Evolutionary conservation across 2,113 vertebrate species (phyloP), one percentile per base, ranked within the genome.

Genomic region (Hepsetus odoe): DNA sequence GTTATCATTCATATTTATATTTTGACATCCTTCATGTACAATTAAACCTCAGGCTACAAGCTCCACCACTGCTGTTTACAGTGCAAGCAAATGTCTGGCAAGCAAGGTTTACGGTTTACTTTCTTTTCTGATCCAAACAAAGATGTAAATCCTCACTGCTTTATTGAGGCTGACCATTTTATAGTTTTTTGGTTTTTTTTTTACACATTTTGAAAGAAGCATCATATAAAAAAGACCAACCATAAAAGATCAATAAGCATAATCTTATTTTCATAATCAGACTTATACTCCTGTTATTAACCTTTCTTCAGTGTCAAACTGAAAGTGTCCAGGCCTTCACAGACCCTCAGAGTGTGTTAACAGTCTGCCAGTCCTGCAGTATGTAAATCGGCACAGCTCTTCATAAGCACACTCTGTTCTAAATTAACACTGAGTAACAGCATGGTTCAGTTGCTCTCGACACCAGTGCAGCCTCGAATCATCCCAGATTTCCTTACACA

Each of bases 391-490:
- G 46, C 46, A 55, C 64, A 24, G 42, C 5, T 22, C 22, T 14
- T 76, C 53, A 20, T 11, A 30, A 67, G 62, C 62, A 67, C 62
- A 40, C 22, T 26, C 22, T 55, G 49, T 56, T 55, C 74, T 55
- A 76, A 38, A 65, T 20, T 32, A 62, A 32, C 18, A 16, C n/a
- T 20, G 61, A 65, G 33, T n/a, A 38, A n/a, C 61, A 11, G 20
- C 33, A 38, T 55, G 44, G 38, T 53, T 40, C 61, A 38, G 61
- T 24, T 66, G 4, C 11, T 53, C 14, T 9, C 28, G 4, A 65
- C n/a, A 35, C n/a, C n/a, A n/a, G n/a, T n/a, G n/a, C n/a, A n/a
- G n/a, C n/a, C n/a, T n/a, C n/a, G n/a, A n/a, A n/a, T n/a, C n/a
- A n/a, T n/a, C n/a, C n/a, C n/a, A n/a, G 59, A 65, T 66, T 75